Percentiles rank a stretch among this genome's conserved stretches.
These are phyloP conservation scores for Tolypeutes matacus DNA, from an alignment of 2,797 vertebrate genomes.

Conservation along the genomic window DNA sequence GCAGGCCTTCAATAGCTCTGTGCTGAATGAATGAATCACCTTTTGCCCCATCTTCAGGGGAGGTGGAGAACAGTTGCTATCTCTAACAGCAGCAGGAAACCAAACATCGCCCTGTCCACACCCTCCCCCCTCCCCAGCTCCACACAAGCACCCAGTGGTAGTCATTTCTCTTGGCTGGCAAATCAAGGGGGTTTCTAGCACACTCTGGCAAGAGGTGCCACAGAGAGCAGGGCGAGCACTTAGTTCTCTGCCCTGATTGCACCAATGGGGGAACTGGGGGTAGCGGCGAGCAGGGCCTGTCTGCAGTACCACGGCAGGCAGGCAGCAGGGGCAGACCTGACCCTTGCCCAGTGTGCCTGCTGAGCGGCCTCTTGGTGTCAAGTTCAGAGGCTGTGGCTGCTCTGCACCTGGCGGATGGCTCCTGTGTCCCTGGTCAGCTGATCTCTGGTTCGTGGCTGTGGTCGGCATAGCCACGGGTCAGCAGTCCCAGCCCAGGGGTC, in stretches of 20 bases:
- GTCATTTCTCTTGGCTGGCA: constrained; percentile 19
- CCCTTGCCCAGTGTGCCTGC: background rate
- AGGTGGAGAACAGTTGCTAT: constrained; percentile 55
- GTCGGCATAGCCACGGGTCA: background rate
- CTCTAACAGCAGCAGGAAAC: constrained; percentile 74
- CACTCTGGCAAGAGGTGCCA: constrained; percentile 39
- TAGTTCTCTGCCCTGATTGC: background rate
- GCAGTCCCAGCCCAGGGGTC: background rate
- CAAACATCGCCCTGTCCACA: background rate
- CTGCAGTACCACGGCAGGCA: background rate
- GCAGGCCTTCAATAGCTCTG: constrained; percentile 59
- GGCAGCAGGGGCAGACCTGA: background rate
- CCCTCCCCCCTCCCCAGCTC: too few species aligned
- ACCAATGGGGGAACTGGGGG: background rate
- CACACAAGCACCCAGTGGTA: background rate
- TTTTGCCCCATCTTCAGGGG: constrained; percentile 56
- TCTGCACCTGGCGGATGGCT: background rate
- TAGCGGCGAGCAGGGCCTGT: fast-evolving
- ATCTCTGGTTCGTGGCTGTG: background rate
- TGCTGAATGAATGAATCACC: constrained; percentile 48
- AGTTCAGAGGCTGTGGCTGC: background rate
- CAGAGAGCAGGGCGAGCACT: background rate
- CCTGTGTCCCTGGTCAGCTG: background rate
- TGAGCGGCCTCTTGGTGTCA: fast-evolving
- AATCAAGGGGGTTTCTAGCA: background rate